phyloP scores from a whole-genome alignment of 2,113 vertebrate genomes.

The Rhynchopsitta pachyrhyncha region DNA sequence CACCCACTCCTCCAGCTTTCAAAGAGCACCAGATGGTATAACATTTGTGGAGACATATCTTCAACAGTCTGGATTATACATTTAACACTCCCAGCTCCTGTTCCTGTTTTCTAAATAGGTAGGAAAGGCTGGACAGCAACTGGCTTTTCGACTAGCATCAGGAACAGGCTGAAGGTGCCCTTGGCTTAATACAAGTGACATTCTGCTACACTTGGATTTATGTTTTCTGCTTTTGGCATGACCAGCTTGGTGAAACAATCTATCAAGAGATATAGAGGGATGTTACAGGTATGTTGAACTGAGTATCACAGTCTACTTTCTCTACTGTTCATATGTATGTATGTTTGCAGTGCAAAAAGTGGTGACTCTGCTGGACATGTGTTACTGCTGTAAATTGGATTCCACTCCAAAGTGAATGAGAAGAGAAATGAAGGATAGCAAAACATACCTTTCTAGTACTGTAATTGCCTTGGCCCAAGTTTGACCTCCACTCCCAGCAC shows the following conservation, averaged over 20 bases:
- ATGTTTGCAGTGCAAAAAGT: neutral
- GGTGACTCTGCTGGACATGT: neutral
- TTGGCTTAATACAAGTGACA: conserved; percentile 5
- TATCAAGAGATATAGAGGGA: neutral
- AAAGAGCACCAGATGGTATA: conserved; percentile 33
- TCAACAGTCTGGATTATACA: conserved; percentile 7
- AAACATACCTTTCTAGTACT: neutral
- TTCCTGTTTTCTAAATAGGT: neutral
- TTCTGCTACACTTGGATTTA: neutral
- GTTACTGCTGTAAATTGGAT: neutral
- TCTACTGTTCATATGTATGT: fast-evolving
- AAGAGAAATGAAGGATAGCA: neutral
- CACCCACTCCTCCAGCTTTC: conserved; percentile 45
- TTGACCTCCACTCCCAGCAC: neutral
- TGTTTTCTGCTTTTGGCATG: neutral
- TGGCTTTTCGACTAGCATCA: neutral
- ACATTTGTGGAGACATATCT: conserved; percentile 45
- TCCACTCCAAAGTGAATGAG: neutral
- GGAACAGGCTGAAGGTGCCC: conserved; percentile 32
- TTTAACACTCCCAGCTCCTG: neutral
- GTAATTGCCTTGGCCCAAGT: neutral
- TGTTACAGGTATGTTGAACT: neutral
- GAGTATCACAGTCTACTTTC: neutral
- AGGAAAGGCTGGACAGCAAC: neutral
- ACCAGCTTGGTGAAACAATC: neutral